A percentile compares a stretch with the other conserved stretches of the same genome.
Evolutionary conservation across 2,888 invertebrate species (phyloP).

Genomic region (Trissonchulus sp.): DNA sequence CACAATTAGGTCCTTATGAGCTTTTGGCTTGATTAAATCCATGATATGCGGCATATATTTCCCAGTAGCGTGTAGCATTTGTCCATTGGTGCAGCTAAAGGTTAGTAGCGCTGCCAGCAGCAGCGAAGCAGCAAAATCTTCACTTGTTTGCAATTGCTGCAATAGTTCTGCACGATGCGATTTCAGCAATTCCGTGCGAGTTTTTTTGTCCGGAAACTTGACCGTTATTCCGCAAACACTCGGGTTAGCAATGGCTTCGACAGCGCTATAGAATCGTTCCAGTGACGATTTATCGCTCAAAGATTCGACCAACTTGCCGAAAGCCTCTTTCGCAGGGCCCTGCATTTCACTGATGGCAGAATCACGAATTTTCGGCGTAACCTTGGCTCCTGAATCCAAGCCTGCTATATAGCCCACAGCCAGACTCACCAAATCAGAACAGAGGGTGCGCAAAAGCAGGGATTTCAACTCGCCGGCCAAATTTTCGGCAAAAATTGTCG

Average conservation of each 20-base stretch:
- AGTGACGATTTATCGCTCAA: conserved; percentile 27
- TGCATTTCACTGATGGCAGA: conserved; percentile 1
- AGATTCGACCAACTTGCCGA: neutral
- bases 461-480: conserved; percentile 42
- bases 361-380: conserved; percentile 31
- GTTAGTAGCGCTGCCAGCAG: conserved; percentile 71
- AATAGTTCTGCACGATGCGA: conserved; percentile 56
- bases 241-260: conserved; percentile 32
- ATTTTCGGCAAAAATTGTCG: conserved; percentile 28
- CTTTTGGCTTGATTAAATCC: conserved; percentile 64
- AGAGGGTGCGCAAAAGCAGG: conserved; percentile 52
- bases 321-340: neutral
- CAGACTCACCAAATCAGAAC: conserved; percentile 52
- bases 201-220: conserved; percentile 38
- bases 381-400: conserved; percentile 7
- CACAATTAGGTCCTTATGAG: neutral
- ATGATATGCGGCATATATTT: conserved; percentile 79
- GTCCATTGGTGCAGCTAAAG: conserved; percentile 68
- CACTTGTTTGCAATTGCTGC: conserved; percentile 67
- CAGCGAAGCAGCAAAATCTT: conserved; percentile 70
- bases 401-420: conserved; percentile 40
- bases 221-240: conserved; percentile 34
- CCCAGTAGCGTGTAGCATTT: conserved; percentile 86
- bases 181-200: conserved; percentile 6
- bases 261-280: conserved; percentile 37